These are phyloP conservation scores for Prolemur simus DNA, from an alignment of 2,113 vertebrate genomes.

Conservation along the genomic window DNA sequence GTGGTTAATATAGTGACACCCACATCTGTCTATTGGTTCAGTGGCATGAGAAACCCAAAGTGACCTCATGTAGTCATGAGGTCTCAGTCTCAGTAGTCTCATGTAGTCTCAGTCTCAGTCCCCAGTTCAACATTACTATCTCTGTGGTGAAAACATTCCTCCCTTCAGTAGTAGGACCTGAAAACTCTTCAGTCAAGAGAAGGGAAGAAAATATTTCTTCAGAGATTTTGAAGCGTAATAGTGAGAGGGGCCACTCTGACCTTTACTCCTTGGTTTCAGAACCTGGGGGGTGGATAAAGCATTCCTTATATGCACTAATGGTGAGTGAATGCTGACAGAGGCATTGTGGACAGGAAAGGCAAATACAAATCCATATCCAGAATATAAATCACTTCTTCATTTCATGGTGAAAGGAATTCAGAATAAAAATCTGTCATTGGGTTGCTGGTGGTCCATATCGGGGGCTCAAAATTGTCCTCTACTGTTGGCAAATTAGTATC, in stretches of 20 bases:
- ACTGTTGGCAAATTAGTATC: background rate
- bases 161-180: background rate
- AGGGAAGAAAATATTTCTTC: background rate
- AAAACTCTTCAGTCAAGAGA: background rate
- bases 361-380: background rate
- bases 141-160: background rate
- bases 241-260: background rate
- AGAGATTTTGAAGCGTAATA: background rate
- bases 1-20: background rate
- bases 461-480: too few relatives aligned
- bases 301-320: background rate
- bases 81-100: background rate
- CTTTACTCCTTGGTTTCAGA: background rate
- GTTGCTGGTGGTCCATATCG: background rate
- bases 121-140: background rate
- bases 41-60: background rate
- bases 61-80: background rate
- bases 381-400: background rate
- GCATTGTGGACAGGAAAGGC: background rate
- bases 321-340: background rate
- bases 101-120: background rate
- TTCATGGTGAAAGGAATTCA: background rate
- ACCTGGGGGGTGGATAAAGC: background rate
- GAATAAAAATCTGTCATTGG: background rate
- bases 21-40: background rate